phyloP scores from a whole-genome alignment of 2,888 invertebrate genomes.

The Callyntrura guangdongensis region DNA sequence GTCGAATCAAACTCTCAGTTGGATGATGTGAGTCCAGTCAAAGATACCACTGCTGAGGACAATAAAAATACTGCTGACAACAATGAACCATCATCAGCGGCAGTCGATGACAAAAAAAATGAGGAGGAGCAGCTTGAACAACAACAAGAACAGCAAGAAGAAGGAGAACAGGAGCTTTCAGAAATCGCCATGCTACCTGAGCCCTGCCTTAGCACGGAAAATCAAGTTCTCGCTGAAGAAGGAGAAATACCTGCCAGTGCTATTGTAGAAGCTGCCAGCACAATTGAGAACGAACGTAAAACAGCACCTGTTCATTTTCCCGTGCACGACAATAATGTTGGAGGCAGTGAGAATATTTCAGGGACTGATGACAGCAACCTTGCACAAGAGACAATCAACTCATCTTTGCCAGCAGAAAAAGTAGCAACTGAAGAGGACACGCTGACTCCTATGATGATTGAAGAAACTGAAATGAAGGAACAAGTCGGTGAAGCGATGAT shows the following conservation, averaged over 20 bases:
- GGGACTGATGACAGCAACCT: slow-evolving; percentile 46
- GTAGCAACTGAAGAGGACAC: slow-evolving; percentile 6
- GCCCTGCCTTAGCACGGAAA: not conserved
- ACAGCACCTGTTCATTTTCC: slow-evolving; percentile 49
- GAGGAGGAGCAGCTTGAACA: slow-evolving; percentile 67
- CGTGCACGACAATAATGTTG: slow-evolving; percentile 65
- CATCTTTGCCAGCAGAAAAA: not conserved
- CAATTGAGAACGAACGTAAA: slow-evolving; percentile 18
- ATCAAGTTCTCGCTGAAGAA: slow-evolving; percentile 5
- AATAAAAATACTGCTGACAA: slow-evolving; percentile 66
- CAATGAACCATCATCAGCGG: slow-evolving; percentile 63
- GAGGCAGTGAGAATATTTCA: slow-evolving; percentile 64
- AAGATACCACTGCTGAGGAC: slow-evolving; percentile 65
- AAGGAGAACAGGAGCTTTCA: slow-evolving; percentile 34
- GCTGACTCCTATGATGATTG: slow-evolving; percentile 68
- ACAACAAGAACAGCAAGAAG: not conserved
- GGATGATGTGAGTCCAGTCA: slow-evolving; percentile 54
- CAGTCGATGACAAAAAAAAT: slow-evolving; percentile 71
- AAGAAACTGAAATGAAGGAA: not conserved
- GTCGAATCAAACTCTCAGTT: slow-evolving; percentile 71
- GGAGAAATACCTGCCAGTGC: not conserved
- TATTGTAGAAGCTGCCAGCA: not conserved
- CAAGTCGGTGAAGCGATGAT: slow-evolving; percentile 7
- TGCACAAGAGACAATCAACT: not conserved
- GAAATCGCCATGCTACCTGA: slow-evolving; percentile 60